Base-by-base conservation (phyloP, 2,888 invertebrate genomes). In the Lasioglossum leucozonium region DNA sequence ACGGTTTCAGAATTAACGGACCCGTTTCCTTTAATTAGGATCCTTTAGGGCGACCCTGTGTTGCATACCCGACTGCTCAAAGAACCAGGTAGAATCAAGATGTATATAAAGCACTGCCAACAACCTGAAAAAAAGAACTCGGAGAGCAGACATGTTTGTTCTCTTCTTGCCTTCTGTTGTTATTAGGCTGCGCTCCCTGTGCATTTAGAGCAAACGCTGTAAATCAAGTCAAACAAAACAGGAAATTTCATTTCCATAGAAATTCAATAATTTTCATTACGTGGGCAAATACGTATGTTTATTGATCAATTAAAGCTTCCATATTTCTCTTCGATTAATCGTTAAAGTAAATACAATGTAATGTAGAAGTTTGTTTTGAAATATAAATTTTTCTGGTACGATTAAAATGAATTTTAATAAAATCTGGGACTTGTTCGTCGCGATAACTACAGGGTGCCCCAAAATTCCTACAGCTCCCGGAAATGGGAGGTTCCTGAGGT, bases 1-100 rank as follows among this genome's bases (percentile, higher is more conserved):
- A 69, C 69, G 69, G 69, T 69, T 69, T 37, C 40, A 69, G 69
- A 69, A 69, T 69, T 69, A 69, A 69, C 69, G 40, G 40, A 69
- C 40, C 40, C 69, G 69, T 69, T 69, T 69, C 69, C 69, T 69
- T 69, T 69, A 69, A 69, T 69, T 69, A 69, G 69, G 69, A n/a
- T 40, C 69, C 69, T 40, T 69, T 69, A 69, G 69, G 69, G 40
- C 69, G 69, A 69, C 37, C 69, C 69, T 69, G 69, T 40, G 40
- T 22, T n/a, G 69, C 69, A 69, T 69, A 69, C 69, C 69, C 40
- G 69, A 40, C n/a, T 40, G 69, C 69, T 69, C 69, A 69, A 69
- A 40, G 69, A 37, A 40, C 37, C 69, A n/a, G 22, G 69, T 40
- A 69, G 40, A 69, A 69, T 69, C 37, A n/a, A 11, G 13, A 40